Base-by-base conservation (phyloP, 2,797 vertebrate genomes). In the Megalops cyprinoides region DNA sequence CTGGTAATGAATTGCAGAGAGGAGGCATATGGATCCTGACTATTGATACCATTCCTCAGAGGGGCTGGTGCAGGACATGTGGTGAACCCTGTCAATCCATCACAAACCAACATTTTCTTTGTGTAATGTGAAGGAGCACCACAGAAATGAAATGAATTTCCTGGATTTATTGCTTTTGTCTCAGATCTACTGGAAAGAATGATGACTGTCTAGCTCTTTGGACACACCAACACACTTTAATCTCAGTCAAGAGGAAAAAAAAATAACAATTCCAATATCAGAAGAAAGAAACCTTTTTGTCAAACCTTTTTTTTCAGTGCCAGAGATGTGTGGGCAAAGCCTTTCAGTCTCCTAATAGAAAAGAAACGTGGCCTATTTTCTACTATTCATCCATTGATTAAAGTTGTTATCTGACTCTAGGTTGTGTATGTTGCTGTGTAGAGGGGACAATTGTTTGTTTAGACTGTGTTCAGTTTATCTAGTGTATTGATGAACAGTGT, bases 101-200 rank as follows among this genome's bases (percentile, higher is more conserved):
- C 31, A 58, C 28, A 77, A 53, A 77, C 34, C 46, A 0, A 76
- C 4, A 49, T 49, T 42, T 42, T 53, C 44, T 76, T 20, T 76
- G 34, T 37, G 23, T 58, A 37, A 58, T 15, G 28, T 18, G 23
- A 58, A 53, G 28, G n/a, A 23, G 75, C 34, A 42, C 53, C 15
- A 6, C 34, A 39, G 53, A 56, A 77, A 39, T 58, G 53, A 77
- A 77, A 56, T 77, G 18, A 56, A 77, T 77, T 55, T 77, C 75
- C 53, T 7, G 51, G 75, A 55, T 77, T 56, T 77, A 77, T 77
- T 42, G 75, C 53, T 51, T 77, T 56, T 77, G 75, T 77, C 75
- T 77, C 75, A 58, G 25, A 56, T 42, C 34, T 42, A 56, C 49
- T 58, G 53, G 53, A n/a, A 77, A 77, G 51, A 76, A 76, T 42